Evolutionary conservation across 2,888 invertebrate genomes (phyloP).

Genomic region (Drosophila melanosoma): DNA sequence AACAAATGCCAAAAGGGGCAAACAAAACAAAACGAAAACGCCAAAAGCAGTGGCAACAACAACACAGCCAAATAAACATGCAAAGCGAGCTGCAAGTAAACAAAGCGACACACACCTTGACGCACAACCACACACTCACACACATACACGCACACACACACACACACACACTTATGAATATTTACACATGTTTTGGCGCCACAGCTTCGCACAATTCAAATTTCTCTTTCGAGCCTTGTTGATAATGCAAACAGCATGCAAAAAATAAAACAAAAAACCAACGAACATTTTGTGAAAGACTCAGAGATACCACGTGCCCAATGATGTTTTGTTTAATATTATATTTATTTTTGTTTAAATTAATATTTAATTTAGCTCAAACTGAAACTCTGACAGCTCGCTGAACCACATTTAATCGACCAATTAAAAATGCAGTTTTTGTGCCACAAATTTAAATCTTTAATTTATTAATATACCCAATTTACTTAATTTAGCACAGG

Average conservation of each 20-base stretch:
- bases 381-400: background rate
- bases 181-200: conserved; percentile 73
- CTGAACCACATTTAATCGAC: background rate
- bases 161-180: conserved; percentile 63
- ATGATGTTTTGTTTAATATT: background rate
- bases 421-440: background rate
- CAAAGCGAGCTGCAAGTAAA: conserved; percentile 58
- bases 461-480: conserved; percentile 1
- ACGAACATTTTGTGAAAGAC: background rate
- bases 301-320: background rate
- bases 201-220: conserved; percentile 53
- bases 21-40: conserved; percentile 38
- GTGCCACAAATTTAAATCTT: background rate
- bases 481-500: background rate
- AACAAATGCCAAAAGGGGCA: conserved; percentile 59
- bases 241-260: conserved; percentile 35
- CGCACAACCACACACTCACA: conserved; percentile 25
- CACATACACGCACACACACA: conserved; percentile 17
- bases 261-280: background rate
- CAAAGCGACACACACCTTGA: conserved; percentile 40
- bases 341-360: background rate
- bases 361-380: background rate
- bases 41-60: conserved; percentile 29
- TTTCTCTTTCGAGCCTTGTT: conserved; percentile 33
- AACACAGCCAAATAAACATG: conserved; percentile 44